Evolutionary conservation across 2,888 invertebrate species (phyloP).

Genomic region (Deroplatys truncata): DNA sequence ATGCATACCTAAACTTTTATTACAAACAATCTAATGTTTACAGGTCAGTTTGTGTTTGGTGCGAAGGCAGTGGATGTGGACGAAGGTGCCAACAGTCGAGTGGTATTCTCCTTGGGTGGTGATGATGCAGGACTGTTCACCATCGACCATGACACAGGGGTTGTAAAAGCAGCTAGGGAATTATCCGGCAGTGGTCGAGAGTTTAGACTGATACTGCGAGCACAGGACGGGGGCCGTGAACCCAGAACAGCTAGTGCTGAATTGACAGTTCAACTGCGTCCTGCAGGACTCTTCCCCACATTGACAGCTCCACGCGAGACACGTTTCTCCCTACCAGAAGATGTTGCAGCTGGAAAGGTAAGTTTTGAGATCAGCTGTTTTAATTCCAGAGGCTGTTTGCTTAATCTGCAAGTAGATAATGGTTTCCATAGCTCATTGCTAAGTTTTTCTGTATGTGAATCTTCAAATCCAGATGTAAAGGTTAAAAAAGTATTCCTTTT

Average conservation of each 20-base stretch:
- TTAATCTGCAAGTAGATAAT: too few relatives aligned
- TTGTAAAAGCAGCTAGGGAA: conserved; percentile 73
- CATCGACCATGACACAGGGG: conserved; percentile 78
- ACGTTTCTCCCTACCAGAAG: conserved; percentile 74
- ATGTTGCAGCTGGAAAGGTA: conserved; percentile 66
- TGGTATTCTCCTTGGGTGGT: conserved; percentile 73
- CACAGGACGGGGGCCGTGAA: conserved; percentile 67
- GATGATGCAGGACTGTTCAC: conserved; percentile 72
- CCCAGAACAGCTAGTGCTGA: conserved; percentile 70
- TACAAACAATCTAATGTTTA: too few relatives aligned
- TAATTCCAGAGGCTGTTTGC: too few relatives aligned
- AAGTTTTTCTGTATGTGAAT: too few relatives aligned
- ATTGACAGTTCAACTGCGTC: conserved; percentile 71
- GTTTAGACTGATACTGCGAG: conserved; percentile 15
- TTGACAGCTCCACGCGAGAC: conserved; percentile 60
- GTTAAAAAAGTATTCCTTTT: too few relatives aligned
- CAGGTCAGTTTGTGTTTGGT: conserved; percentile 80
- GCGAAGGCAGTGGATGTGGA: conserved; percentile 83
- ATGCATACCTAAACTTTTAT: too few relatives aligned
- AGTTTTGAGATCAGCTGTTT: background rate
- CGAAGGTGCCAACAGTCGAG: conserved; percentile 73
- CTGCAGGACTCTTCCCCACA: conserved; percentile 73
- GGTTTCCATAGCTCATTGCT: too few relatives aligned
- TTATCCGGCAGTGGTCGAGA: conserved; percentile 45
- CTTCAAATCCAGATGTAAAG: too few relatives aligned